Evolutionary conservation across 2,113 vertebrate genomes (phyloP).

Genomic region (Stomatorhinus ivindoensis): DNA sequence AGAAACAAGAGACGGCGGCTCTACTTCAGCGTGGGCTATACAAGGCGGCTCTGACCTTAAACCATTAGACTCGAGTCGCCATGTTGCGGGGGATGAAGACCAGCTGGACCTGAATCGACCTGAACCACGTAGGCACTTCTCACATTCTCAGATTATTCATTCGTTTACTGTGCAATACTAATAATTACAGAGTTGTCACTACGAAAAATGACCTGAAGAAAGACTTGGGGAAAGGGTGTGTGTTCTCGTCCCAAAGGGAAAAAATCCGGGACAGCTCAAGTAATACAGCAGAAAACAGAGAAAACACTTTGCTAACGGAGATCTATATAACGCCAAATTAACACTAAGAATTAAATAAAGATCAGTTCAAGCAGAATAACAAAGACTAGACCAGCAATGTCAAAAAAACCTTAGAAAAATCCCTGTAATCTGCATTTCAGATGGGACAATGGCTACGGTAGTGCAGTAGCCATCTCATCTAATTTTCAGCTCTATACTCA

Average conservation of each 20-base stretch:
- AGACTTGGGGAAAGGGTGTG: background rate
- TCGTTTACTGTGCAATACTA: background rate
- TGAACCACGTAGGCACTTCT: background rate
- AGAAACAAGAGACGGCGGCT: background rate
- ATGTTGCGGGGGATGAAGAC: background rate
- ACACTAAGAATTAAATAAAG: background rate
- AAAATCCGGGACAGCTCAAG: background rate
- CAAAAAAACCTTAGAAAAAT: background rate
- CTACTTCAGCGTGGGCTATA: background rate
- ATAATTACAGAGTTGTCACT: background rate
- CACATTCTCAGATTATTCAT: background rate
- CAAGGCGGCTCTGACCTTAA: background rate
- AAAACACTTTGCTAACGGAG: background rate
- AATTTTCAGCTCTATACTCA: background rate
- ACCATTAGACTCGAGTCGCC: background rate
- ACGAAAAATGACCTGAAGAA: background rate
- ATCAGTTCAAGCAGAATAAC: background rate
- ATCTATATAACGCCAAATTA: background rate
- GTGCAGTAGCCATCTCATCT: background rate
- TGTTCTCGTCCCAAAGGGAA: background rate
- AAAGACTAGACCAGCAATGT: background rate
- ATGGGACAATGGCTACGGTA: background rate
- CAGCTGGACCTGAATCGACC: background rate
- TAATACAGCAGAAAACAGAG: background rate
- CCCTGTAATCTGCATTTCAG: background rate